Conservation (phyloP, 1,140 invertebrate genomes). For the Drosophila varians region DNA sequence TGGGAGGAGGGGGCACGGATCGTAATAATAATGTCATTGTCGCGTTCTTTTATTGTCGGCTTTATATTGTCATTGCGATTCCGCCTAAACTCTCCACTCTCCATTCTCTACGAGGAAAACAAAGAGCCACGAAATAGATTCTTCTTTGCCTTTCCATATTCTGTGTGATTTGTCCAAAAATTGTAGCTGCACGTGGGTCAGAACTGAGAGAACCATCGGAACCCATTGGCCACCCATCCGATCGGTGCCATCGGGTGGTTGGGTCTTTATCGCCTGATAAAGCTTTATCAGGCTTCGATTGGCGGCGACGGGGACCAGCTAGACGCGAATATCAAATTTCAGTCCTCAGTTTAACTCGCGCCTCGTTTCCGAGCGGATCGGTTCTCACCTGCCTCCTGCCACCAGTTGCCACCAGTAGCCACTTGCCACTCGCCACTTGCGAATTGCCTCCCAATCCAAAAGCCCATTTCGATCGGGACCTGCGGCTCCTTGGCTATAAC, state of each 20-base stretch:
- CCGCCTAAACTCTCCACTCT: neutral
- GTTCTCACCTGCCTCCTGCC: neutral
- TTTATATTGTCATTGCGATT: conserved; percentile 44
- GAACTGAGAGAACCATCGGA: conserved; percentile 9
- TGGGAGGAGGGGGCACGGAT: conserved; percentile 13
- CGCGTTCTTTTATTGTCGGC: conserved; percentile 61
- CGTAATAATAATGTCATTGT: conserved; percentile 79
- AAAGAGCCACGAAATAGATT: conserved; percentile 10
- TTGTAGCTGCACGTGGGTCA: conserved; percentile 35
- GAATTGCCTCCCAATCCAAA: neutral
- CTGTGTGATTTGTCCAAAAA: conserved; percentile 2
- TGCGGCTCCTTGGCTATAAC: conserved; percentile 9
- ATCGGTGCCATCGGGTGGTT: neutral
- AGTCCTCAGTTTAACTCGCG: conserved; percentile 63
- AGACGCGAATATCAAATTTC: conserved; percentile 30
- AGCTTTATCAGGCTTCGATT: conserved; percentile 65
- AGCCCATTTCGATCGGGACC: neutral
- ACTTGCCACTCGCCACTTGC: too few relatives aligned
- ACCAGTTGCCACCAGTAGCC: too few relatives aligned
- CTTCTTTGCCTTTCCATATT: neutral
- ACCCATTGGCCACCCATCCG: conserved; percentile 6
- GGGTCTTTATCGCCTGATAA: conserved; percentile 51
- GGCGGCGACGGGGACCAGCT: conserved; percentile 7
- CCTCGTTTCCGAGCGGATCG: conserved; percentile 52
- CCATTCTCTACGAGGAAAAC: conserved; percentile 12